Evolutionary conservation across 92 coral and sea anemone species (phyloP), one percentile per base, ranked within the genome.

Genomic region (Parazoanthus swiftii): DNA sequence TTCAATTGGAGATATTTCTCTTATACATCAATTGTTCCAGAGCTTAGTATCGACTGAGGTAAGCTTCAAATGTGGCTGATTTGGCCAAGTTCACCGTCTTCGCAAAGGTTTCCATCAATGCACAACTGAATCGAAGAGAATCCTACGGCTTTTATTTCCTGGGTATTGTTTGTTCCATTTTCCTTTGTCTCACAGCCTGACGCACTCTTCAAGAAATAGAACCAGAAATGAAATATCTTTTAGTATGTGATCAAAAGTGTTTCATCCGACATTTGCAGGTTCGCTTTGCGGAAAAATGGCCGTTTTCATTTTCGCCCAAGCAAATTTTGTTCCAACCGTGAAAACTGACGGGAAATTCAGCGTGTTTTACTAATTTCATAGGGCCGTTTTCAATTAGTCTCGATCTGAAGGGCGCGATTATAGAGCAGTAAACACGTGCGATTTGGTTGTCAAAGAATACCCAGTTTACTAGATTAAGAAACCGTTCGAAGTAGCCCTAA

Each of bases 171-270:
- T 10, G 11, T 39, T 46, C 48, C 25, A 20, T 38, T 54, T n/a
- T 29, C 80, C 80, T 76, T 76, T 76, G 80, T 76, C 54, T 75
- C 50, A 10, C n/a, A 75, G 51, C 46, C 51, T 63, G 70, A 76
- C 78, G 21, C 78, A 18, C 80, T 76, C 80, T 76, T 54, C 39
- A 21, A 76, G 54, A 76, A 76, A 37, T 23, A 21, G 7, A 3
- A 38, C 43, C 26, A 74, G 78, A 74, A 74, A 20, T 46, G 63
- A 10, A 46, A 21, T 3, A 14, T 58, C 51, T 58, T 14, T 58
- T 18, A 58, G 66, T 58, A 14, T 58, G 20, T 58, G 18, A 13
- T 58, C 18, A 13, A 13, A 58, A 58, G 18, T 21, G 70, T 63
- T 63, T 9, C 26, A 5, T 63, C 70, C 70, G 26, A 63, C 70